Percentiles rank a stretch among this genome's conserved stretches.
These are phyloP conservation scores for Caranx ignobilis DNA, from an alignment of 2,113 vertebrate species.

Conservation along the genomic window DNA sequence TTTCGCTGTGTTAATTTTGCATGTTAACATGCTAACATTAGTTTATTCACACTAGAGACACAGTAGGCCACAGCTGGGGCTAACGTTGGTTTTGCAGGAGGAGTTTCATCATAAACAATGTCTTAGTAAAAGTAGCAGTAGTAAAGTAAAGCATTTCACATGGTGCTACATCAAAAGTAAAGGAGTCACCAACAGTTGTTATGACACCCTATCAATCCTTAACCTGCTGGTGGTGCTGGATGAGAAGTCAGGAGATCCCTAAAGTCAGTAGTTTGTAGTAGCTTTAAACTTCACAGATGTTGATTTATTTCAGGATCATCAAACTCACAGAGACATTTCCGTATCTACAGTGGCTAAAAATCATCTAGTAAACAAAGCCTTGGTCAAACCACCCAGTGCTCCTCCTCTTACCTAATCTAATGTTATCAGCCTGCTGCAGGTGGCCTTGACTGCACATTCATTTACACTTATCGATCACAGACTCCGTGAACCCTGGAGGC, in stretches of 20 bases:
- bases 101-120: too few species aligned
- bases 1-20: too few species aligned
- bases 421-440: conserved; percentile 7
- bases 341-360: conserved; percentile 2
- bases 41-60: too few species aligned
- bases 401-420: not conserved
- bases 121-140: too few species aligned
- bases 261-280: not conserved
- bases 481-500: not conserved
- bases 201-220: not conserved
- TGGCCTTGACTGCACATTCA: conserved; percentile 4
- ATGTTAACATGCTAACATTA: too few species aligned
- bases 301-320: not conserved
- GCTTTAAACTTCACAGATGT: not conserved
- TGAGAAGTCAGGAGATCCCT: not conserved
- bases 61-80: too few species aligned
- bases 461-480: conserved; percentile 33
- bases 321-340: not conserved
- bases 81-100: too few species aligned
- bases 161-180: too few species aligned
- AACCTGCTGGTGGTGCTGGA: not conserved
- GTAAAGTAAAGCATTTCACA: too few species aligned
- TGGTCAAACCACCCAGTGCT: not conserved
- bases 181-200: too few species aligned
- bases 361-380: conserved; percentile 2